Conservation (phyloP, 1,140 invertebrate genomes). For the Drosophila navojoa region DNA sequence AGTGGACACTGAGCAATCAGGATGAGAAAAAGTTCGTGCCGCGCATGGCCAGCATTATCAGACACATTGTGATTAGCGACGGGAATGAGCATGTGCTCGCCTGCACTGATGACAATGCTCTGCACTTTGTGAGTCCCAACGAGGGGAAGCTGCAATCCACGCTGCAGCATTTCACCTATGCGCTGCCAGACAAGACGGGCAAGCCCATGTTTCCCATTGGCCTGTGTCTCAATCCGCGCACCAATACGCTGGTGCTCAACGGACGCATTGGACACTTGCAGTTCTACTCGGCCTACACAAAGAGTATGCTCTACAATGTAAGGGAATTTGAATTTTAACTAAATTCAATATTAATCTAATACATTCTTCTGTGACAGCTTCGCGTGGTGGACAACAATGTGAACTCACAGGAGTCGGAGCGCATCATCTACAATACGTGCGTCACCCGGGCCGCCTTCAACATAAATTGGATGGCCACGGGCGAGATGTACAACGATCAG, state of each 20-base stretch:
- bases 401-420: constrained; percentile 86
- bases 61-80: constrained; percentile 87
- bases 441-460: constrained; percentile 89
- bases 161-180: constrained; percentile 89
- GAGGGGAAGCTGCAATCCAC: constrained; percentile 86
- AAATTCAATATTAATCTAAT: not conserved
- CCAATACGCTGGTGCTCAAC: constrained; percentile 89
- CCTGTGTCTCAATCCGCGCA: constrained; percentile 88
- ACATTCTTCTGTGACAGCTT: constrained; percentile 85
- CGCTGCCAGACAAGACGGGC: constrained; percentile 83
- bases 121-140: constrained; percentile 87
- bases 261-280: constrained; percentile 91
- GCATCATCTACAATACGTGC: constrained; percentile 88
- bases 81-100: constrained; percentile 88
- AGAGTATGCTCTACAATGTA: constrained; percentile 90
- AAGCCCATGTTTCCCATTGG: constrained; percentile 86
- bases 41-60: constrained; percentile 89
- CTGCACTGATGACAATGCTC: constrained; percentile 90
- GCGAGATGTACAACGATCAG: constrained; percentile 88
- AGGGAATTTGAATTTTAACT: constrained; percentile 64
- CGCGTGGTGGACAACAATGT: constrained; percentile 91
- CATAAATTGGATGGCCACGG: constrained; percentile 90
- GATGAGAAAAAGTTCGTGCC: constrained; percentile 88
- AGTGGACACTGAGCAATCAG: constrained; percentile 87
- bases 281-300: constrained; percentile 89